Evolutionary conservation across 2,797 vertebrate species (phyloP), one percentile per base, ranked within the genome.

Genomic region (Pseudochromis fuscus): DNA sequence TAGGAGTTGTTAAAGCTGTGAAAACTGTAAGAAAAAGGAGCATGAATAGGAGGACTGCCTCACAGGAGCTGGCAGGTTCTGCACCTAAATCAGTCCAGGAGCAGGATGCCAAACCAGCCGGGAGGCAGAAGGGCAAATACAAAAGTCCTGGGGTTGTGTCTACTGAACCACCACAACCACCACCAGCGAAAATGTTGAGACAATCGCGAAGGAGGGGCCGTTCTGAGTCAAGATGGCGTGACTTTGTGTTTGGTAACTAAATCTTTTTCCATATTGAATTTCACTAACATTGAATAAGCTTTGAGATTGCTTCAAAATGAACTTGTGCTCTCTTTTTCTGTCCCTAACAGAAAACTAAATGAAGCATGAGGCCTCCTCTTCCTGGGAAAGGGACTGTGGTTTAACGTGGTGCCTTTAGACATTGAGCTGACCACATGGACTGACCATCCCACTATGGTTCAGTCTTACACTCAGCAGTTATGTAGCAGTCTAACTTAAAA

Each of bases 191-290:
- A 88, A 89, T 67, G 72, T 82, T 93, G 87, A 93, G 94, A 94
- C 94, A 94, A 90, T 94, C 94, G 60, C 91, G 93, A 76, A 87
- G 91, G 86, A 93, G 81, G 68, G 93, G 94, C 80, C 85, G 94
- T 11, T 91, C 90, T 0, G 92, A 92, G 58, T 88, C 91, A 3
- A 89, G 81, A 69, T 94, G 95, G 94, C 92, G 94, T 81, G 97
- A 98, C 93, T 96, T 94, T 90, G 95, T 97, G 76, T 87, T 98
- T 77, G 97, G 97, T 98, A 96, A 98, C 68, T 93, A 72, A 25
- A 37, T 24, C 24, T 1, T 7, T 72, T 68, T 3, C 73, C 48
- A 73, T 33, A 4, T 45, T 65, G 1, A 63, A 33, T 46, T 58
- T 71, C 15, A 48, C 12, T 52, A 16, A 28, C 15, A 42, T 52